These are phyloP conservation scores for Drosophila erecta DNA, from an alignment of 1,140 invertebrate genomes.

Conservation along the genomic window DNA sequence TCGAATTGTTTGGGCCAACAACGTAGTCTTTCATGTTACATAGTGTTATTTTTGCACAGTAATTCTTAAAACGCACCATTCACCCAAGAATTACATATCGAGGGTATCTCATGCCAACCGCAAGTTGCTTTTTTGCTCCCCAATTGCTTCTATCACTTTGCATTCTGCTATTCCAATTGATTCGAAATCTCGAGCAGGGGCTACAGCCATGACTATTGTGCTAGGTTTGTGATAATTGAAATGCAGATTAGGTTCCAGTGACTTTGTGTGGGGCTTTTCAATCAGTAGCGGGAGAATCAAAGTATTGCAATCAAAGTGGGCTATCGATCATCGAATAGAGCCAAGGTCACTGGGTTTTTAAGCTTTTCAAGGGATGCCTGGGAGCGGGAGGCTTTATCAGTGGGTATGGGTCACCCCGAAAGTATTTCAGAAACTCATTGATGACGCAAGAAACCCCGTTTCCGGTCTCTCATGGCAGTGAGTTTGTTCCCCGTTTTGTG, in stretches of 20 bases:
- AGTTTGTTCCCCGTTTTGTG: conserved; percentile 25
- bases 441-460: conserved; percentile 35
- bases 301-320: conserved; percentile 13
- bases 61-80: no score
- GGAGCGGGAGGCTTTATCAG: background rate
- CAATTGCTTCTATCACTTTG: conserved; percentile 31
- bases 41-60: no score
- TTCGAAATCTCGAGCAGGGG: conserved; percentile 28
- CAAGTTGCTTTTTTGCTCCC: conserved; percentile 2
- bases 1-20: no score
- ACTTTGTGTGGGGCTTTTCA: conserved; percentile 10
- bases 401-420: conserved; percentile 23
- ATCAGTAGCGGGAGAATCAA: conserved; percentile 15
- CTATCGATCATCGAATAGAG: conserved; percentile 21
- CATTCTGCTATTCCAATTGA: conserved; percentile 34
- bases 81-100: background rate
- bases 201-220: conserved; percentile 5
- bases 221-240: conserved; percentile 35
- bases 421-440: conserved; percentile 13
- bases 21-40: no score
- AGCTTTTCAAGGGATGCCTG: conserved; percentile 19
- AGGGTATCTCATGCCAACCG: conserved; percentile 3
- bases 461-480: conserved; percentile 16
- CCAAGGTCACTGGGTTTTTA: conserved; percentile 35
- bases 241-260: conserved; percentile 41